These are phyloP conservation scores for Cantharis nigra DNA, from an alignment of 2,888 invertebrate species.

Conservation along the genomic window DNA sequence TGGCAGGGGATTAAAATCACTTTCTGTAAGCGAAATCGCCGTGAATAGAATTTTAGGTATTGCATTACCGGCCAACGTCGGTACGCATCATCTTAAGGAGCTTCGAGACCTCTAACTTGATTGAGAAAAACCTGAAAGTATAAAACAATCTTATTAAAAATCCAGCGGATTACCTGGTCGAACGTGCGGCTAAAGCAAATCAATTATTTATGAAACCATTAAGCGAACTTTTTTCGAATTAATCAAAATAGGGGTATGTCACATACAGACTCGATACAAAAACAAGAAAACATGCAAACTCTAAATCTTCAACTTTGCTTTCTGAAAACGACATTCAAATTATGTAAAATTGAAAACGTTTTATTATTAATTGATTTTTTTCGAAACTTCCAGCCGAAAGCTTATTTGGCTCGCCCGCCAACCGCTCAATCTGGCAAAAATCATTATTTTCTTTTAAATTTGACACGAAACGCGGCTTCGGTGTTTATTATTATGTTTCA, in stretches of 20 bases:
- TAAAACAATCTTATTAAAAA: not conserved
- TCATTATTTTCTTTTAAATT: not conserved
- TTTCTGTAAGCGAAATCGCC: constrained; percentile 11
- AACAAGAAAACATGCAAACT: not conserved
- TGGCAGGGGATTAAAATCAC: constrained; percentile 19
- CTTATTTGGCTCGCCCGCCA: not conserved
- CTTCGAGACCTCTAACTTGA: not conserved
- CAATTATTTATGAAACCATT: not conserved
- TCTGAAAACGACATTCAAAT: not conserved
- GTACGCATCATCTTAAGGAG: not conserved
- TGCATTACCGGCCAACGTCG: not conserved
- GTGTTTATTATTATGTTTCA: constrained; percentile 21
- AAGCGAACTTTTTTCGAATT: not conserved
- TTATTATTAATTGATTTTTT: not conserved
- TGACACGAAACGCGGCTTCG: not conserved
- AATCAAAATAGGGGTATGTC: not conserved
- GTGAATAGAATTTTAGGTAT: constrained; percentile 18
- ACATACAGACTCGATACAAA: not conserved
- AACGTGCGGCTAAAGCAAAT: not conserved
- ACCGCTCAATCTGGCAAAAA: not conserved
- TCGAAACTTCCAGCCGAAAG: not conserved
- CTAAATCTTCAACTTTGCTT: not conserved
- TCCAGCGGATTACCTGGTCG: not conserved
- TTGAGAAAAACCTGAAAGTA: not conserved
- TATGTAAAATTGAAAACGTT: not conserved